phyloP scores from a whole-genome alignment of 1,140 invertebrate genomes.

The Trypoxylus dichotomus region DNA sequence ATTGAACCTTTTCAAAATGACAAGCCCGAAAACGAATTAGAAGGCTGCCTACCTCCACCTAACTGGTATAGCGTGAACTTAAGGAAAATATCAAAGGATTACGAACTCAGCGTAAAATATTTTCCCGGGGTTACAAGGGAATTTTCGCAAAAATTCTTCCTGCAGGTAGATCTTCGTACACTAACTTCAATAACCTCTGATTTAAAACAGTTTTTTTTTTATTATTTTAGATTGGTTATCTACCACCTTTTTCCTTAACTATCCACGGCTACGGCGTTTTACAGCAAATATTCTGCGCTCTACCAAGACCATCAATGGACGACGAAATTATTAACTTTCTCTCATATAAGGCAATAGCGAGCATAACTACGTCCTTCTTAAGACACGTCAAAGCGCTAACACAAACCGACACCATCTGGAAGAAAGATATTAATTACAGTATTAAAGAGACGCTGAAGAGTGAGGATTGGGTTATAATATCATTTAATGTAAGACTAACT shows the following conservation, averaged over 20 bases:
- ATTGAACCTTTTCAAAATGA: not conserved
- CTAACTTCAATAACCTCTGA: not conserved
- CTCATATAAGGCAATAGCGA: conserved; percentile 43
- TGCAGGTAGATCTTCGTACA: conserved; percentile 37
- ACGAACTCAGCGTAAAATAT: conserved; percentile 40
- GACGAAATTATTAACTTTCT: conserved; percentile 41
- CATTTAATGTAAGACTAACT: conserved; percentile 34
- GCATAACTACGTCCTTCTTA: conserved; percentile 41
- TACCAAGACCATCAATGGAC: conserved; percentile 43
- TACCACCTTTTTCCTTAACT: conserved; percentile 45
- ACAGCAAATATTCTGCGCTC: conserved; percentile 51
- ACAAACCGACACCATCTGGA: conserved; percentile 9
- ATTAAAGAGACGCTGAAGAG: conserved; percentile 26
- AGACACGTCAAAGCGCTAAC: conserved; percentile 26
- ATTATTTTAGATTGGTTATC: conserved; percentile 48
- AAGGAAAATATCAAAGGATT: conserved; percentile 43
- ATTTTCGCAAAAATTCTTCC: conserved; percentile 41
- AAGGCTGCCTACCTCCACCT: not conserved
- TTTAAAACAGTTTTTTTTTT: conserved; percentile 4
- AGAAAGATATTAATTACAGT: conserved; percentile 28
- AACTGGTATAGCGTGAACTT: conserved; percentile 43
- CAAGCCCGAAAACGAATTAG: not conserved
- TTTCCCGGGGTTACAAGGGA: conserved; percentile 47
- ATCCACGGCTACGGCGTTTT: conserved; percentile 51
- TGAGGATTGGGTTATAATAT: conserved; percentile 49